phyloP scores from a whole-genome alignment of 2,113 vertebrate species.

The Leptosomus discolor region DNA sequence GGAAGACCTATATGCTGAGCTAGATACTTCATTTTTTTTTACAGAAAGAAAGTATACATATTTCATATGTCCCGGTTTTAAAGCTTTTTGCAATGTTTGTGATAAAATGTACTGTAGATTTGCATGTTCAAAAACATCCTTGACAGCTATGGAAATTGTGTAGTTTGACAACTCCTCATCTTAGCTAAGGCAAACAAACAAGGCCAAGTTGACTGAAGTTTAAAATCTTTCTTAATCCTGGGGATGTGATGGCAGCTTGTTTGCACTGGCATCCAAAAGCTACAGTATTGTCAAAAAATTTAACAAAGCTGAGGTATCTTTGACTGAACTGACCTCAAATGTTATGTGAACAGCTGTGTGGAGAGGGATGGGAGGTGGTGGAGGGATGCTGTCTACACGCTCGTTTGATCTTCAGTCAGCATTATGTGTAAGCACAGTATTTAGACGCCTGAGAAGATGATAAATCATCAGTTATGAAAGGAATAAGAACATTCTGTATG shows the following conservation, averaged over 20 bases:
- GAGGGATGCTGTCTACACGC: neutral
- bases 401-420: constrained; percentile 45
- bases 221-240: constrained; percentile 48
- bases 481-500: neutral
- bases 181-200: constrained; percentile 60
- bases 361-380: neutral
- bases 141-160: constrained; percentile 66
- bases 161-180: constrained; percentile 62
- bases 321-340: constrained; percentile 51
- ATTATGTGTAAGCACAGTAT: constrained; percentile 7
- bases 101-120: constrained; percentile 56
- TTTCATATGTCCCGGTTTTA: constrained; percentile 53
- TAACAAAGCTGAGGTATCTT: constrained; percentile 31
- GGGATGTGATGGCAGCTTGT: constrained; percentile 38
- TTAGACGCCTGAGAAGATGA: neutral
- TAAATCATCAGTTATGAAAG: constrained; percentile 16
- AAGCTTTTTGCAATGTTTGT: constrained; percentile 58
- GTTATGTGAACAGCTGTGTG: constrained; percentile 12
- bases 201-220: constrained; percentile 56
- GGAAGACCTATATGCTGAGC: constrained; percentile 14
- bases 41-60: constrained; percentile 22
- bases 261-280: constrained; percentile 38
- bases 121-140: constrained; percentile 61
- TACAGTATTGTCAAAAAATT: constrained; percentile 41
- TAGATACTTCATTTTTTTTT: neutral